Conservation (phyloP, 2,888 invertebrate species). For the Hypomecis atomaria region DNA sequence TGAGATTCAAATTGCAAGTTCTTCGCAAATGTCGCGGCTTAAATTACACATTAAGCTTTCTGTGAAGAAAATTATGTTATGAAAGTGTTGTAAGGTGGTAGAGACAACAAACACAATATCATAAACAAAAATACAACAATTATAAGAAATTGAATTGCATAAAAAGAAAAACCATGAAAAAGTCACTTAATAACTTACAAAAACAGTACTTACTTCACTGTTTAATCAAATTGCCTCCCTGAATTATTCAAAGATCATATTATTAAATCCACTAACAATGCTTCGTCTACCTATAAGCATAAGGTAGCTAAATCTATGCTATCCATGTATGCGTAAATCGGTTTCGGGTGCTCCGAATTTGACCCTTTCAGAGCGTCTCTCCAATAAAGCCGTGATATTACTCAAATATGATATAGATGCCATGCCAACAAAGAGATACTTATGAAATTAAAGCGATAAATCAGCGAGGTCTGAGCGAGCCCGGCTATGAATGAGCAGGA, state of each 20-base stretch:
- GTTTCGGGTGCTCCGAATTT: conserved; percentile 53
- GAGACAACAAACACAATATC: no score
- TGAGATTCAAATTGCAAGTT: conserved; percentile 71
- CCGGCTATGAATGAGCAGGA: conserved; percentile 77
- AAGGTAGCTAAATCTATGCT: conserved; percentile 19
- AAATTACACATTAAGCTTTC: conserved; percentile 54
- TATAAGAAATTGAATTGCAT: background rate
- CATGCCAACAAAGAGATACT: conserved; percentile 81
- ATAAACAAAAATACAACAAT: background rate
- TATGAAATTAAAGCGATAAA: conserved; percentile 84
- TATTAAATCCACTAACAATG: conserved; percentile 31
- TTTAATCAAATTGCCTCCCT: background rate
- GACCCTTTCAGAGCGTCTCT: conserved; percentile 61
- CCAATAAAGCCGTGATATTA: conserved; percentile 71
- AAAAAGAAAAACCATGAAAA: background rate
- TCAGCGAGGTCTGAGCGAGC: conserved; percentile 68
- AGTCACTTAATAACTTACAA: conserved; percentile 5
- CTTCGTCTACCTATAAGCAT: conserved; percentile 2
- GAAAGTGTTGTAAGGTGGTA: conserved; percentile 13
- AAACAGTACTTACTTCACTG: background rate
- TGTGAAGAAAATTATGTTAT: conserved; percentile 17
- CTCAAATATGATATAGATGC: conserved; percentile 74
- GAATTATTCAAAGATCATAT: conserved; percentile 23
- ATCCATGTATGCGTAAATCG: conserved; percentile 49
- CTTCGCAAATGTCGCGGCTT: conserved; percentile 63